A percentile compares a stretch with the other conserved stretches of the same genome.
Evolutionary conservation across 1,140 invertebrate species (phyloP).

Genomic region (Colletes latitarsis): DNA sequence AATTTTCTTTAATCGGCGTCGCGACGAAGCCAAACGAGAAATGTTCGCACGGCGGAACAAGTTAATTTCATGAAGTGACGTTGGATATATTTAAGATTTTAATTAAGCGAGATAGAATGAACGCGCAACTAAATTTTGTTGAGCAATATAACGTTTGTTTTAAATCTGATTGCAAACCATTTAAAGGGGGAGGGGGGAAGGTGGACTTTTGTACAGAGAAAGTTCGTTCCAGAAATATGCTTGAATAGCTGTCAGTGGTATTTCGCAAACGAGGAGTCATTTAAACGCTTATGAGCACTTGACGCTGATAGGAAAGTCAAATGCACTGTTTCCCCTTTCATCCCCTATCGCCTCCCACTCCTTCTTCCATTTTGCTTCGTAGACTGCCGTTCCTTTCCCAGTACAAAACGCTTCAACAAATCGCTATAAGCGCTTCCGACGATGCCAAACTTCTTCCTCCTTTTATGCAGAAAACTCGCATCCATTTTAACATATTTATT

Average conservation of each 20-base stretch:
- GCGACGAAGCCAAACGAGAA: neutral
- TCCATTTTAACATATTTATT: slow-evolving; percentile 20
- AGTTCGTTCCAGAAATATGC: slow-evolving; percentile 47
- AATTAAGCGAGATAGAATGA: slow-evolving; percentile 1
- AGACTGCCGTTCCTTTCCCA: slow-evolving; percentile 32
- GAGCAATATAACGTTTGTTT: slow-evolving; percentile 4
- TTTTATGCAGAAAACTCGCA: slow-evolving; percentile 14
- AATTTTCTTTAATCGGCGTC: no score
- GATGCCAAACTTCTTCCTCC: slow-evolving; percentile 52
- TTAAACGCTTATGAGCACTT: slow-evolving; percentile 66
- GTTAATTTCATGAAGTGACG: slow-evolving; percentile 32
- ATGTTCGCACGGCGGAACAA: neutral
- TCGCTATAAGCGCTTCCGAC: slow-evolving; percentile 22
- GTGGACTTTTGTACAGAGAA: slow-evolving; percentile 10
- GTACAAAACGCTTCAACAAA: slow-evolving; percentile 47
- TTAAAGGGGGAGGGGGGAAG: neutral
- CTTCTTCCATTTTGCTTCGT: slow-evolving; percentile 31
- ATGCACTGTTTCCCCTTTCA: slow-evolving; percentile 54
- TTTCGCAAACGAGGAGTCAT: slow-evolving; percentile 67
- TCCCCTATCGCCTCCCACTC: slow-evolving; percentile 31
- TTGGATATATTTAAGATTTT: neutral
- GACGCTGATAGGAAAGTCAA: slow-evolving; percentile 67
- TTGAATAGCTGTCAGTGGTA: slow-evolving; percentile 63
- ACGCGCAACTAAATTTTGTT: slow-evolving; percentile 42
- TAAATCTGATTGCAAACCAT: slow-evolving; percentile 24